phyloP scores from a whole-genome alignment of 2,113 vertebrate genomes.

The Setophaga coronata region DNA sequence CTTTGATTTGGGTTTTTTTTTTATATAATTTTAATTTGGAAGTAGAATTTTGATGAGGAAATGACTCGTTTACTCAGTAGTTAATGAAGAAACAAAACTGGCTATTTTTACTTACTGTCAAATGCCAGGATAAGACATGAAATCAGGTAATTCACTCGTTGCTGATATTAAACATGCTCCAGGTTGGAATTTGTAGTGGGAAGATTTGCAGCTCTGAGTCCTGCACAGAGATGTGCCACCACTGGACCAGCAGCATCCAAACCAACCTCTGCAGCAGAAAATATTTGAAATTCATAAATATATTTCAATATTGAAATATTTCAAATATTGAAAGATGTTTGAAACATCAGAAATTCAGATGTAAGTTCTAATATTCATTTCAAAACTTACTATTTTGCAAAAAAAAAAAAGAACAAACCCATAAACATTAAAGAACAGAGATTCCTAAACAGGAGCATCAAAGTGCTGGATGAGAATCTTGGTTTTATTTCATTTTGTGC shows the following conservation, averaged over 20 bases:
- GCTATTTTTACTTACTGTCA: not conserved
- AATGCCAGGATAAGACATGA: not conserved
- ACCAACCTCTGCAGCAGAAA: not conserved
- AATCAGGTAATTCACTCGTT: not conserved
- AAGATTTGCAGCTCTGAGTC: not conserved
- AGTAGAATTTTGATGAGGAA: not conserved
- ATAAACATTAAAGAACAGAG: not conserved
- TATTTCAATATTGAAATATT: not conserved
- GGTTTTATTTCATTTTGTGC: not conserved
- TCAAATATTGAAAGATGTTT: not conserved
- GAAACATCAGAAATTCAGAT: not conserved
- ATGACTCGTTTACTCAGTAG: not conserved
- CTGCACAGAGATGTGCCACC: not conserved
- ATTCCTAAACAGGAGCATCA: not conserved
- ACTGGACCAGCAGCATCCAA: not conserved
- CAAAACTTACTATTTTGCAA: not conserved
- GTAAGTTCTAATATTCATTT: not conserved
- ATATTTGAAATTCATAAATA: not conserved
- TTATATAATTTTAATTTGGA: not conserved
- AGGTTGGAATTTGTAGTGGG: not conserved
- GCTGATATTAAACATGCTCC: not conserved
- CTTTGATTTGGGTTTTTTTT: not conserved
- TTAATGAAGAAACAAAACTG: not conserved
- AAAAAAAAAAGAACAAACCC: rapidly evolving
- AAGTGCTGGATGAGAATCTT: not conserved